phyloP scores from a whole-genome alignment of 2,113 vertebrate species.

The Anguilla japonica region DNA sequence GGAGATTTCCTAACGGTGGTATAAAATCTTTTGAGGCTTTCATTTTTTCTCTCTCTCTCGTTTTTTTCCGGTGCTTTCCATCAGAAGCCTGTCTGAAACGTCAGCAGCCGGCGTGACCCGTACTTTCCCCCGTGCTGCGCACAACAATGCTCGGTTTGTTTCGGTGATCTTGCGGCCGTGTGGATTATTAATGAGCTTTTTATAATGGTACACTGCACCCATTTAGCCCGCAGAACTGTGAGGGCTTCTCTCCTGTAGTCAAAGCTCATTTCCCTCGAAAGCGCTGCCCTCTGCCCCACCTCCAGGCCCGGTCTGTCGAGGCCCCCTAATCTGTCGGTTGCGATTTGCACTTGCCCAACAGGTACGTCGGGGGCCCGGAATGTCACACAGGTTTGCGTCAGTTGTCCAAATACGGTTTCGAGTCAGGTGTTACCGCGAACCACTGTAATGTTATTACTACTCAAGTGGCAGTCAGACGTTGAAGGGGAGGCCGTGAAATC shows the following conservation, averaged over 20 bases:
- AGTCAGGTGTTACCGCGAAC: constrained; percentile 47
- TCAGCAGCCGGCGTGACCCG: constrained; percentile 66
- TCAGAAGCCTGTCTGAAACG: constrained; percentile 70
- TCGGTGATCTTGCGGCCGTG: constrained; percentile 65
- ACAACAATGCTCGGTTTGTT: constrained; percentile 77
- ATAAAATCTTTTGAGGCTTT: constrained; percentile 53
- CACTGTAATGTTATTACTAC: constrained; percentile 36
- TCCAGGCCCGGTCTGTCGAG: constrained; percentile 33
- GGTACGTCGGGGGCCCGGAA: constrained; percentile 62
- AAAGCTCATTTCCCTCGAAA: constrained; percentile 82
- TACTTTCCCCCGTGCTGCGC: constrained; percentile 57
- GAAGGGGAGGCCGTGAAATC: constrained; percentile 67
- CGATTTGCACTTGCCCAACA: constrained; percentile 66
- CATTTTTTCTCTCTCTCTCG: constrained; percentile 41
- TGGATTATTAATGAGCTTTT: constrained; percentile 67
- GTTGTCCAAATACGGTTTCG: constrained; percentile 32
- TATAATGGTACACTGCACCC: constrained; percentile 74
- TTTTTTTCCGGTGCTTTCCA: constrained; percentile 64
- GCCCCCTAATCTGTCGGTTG: constrained; percentile 71
- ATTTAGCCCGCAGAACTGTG: constrained; percentile 68
- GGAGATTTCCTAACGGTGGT: constrained; percentile 65
- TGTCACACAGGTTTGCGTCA: constrained; percentile 66
- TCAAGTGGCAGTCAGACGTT: constrained; percentile 47
- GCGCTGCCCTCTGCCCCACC: constrained; percentile 57
- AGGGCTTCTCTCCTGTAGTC: constrained; percentile 75